Conservation (phyloP, 92 coral and sea anemone species). For the Porites evermanni region DNA sequence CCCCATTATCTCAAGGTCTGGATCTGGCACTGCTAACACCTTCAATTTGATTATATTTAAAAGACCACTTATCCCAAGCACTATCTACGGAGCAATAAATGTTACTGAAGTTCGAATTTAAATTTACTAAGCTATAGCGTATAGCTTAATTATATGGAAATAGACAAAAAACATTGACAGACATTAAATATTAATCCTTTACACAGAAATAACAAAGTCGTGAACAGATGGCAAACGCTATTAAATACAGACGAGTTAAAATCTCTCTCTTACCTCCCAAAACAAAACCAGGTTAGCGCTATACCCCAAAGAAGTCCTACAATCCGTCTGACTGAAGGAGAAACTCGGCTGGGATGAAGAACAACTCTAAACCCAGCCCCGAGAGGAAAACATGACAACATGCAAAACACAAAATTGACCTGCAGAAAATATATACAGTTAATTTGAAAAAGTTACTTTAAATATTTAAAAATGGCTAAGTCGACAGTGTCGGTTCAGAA, state of each 20-base stretch:
- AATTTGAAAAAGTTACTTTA: not conserved
- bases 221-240: not conserved
- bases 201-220: not conserved
- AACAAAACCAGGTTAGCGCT: constrained; percentile 72
- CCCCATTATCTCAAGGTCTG: no score
- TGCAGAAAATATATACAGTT: constrained; percentile 13
- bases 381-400: constrained; percentile 66
- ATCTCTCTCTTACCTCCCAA: constrained; percentile 29
- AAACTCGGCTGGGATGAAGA: constrained; percentile 73
- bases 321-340: constrained; percentile 54
- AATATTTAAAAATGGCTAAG: no score
- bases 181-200: constrained; percentile 14
- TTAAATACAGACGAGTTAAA: not conserved
- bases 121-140: no score
- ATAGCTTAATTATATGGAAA: no score
- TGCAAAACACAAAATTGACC: constrained; percentile 70
- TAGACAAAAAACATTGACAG: not conserved
- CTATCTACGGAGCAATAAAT: no score
- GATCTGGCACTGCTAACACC: no score
- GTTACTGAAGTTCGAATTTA: no score
- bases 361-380: constrained; percentile 70
- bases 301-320: constrained; percentile 76
- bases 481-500: not conserved
- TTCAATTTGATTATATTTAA: no score
- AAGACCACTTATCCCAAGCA: no score